Evolutionary conservation across 2,113 vertebrate species (phyloP), one percentile per base, ranked within the genome.

Genomic region (Oryzias woworae): DNA sequence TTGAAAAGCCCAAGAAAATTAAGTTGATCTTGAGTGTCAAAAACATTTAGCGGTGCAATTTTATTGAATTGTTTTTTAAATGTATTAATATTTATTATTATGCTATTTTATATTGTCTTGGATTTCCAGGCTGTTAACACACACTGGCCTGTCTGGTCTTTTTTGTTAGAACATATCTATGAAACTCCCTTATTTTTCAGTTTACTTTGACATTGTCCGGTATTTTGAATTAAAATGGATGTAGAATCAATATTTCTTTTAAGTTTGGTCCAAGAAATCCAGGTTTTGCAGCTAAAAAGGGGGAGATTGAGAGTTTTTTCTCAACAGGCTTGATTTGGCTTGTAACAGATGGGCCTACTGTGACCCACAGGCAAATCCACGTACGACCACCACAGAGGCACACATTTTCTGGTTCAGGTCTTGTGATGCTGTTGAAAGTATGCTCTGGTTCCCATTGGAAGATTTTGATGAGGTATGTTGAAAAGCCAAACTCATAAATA

Each of bases 291-390:
- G 31, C 20, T 48, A 63, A 73, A 76, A 77, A 67, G 69, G 62
- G 61, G 48, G 75, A 53, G 42, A 45, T 43, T 65, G 26, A 64
- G 67, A 44, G 20, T 69, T 80, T 82, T 68, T 85, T 85, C 47
- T 86, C 71, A 80, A 82, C 81, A 82, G 88, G 68, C 86, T 78
- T 85, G 87, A 86, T 88, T 87, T 80, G 24, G 77, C 81, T 87
- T 83, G 69, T 62, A 87, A 79, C 90, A 92, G 91, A 92, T 92
- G 91, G 90, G 84, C 85, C 85, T 68, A 85, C 85, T 90, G 90
- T 83, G 89, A 91, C 84, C 77, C 74, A 85, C 65, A 77, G 84
- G 90, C 90, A 69, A 83, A 80, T 69, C 59, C 51, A 80, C 65
- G 73, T 66, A 74, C 70, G 70, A 60, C 62, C 49, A 50, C 36